Evolutionary conservation across 2,888 invertebrate genomes (phyloP), one percentile per base, ranked within the genome.

Genomic region (Chalcosyrphus nemorum): DNA sequence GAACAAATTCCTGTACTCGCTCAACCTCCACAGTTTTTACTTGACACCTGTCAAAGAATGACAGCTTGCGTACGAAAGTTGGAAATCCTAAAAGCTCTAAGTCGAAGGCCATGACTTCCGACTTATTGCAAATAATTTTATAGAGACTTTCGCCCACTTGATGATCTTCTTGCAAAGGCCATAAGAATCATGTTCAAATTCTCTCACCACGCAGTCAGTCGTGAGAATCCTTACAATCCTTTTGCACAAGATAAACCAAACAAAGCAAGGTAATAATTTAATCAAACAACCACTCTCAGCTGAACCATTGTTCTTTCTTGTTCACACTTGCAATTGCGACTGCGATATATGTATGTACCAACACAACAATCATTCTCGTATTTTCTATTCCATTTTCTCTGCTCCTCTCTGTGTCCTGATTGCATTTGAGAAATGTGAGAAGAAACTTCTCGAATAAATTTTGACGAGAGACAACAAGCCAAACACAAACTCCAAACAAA

Each of bases 401-500:
- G n/a, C n/a, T n/a, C n/a, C n/a, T 47, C 47, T 17, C 41, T 66
- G 5, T n/a, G 65, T 61, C 54, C 72, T 59, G 81, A 77, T 77
- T 65, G 77, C 63, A 47, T 76, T 19, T 50, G 63, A 63, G 50
- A 68, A 65, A 72, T 52, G 56, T 76, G 76, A 50, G 47, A n/a
- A 66, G 47, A 72, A 81, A 76, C 41, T 81, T 72, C 45, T 71
- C 41, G 65, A 75, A 82, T 82, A 77, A 72, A 82, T 82, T 82
- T 50, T 52, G 52, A 76, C 66, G 54, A 71, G 77, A 77, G 77
- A 76, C 81, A 81, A 71, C 54, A 77, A 65, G 59, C 76, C 59
- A 24, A n/a, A 6, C 19, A 9, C 9, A 13, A 50, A 38, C 47
- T 32, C 29, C 11, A 52, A 11, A 13, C 21, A 63, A 57, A 32